Evolutionary conservation across 2,888 invertebrate genomes (phyloP).

Genomic region (Nectonema munidae): DNA sequence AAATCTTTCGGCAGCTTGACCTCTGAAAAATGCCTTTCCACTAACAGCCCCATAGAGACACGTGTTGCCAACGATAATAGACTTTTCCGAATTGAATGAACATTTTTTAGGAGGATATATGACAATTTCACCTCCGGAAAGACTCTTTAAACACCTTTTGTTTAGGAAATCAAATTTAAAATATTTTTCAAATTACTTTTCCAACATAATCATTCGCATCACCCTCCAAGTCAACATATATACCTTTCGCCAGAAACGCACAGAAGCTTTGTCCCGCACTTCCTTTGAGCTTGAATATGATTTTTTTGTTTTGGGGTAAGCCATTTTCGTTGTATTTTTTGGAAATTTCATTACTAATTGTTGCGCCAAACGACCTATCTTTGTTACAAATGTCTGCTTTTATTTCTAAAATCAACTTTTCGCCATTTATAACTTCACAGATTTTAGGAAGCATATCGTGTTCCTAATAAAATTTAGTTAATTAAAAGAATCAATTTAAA

Average conservation of each 20-base stretch:
- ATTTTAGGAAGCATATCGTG: too few relatives aligned
- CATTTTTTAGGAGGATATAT: conserved; percentile 60
- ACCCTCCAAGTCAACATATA: conserved; percentile 59
- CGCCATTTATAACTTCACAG: too few relatives aligned
- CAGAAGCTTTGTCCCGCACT: conserved; percentile 97
- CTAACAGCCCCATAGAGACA: conserved; percentile 83
- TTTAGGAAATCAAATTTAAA: background rate
- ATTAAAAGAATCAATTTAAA: too few relatives aligned
- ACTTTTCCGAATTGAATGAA: conserved; percentile 51
- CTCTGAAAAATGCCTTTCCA: conserved; percentile 64
- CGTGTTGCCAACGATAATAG: conserved; percentile 89
- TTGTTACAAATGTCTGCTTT: conserved; percentile 52
- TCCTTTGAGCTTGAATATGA: conserved; percentile 49
- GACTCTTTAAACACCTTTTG: conserved; percentile 29
- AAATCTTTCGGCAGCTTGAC: conserved; percentile 86
- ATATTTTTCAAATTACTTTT: conserved; percentile 27
- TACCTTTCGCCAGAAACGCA: conserved; percentile 64
- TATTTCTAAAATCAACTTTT: conserved; percentile 33
- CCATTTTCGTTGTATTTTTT: conserved; percentile 53
- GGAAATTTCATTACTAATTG: conserved; percentile 73
- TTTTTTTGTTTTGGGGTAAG: conserved; percentile 38
- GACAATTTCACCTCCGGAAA: conserved; percentile 68
- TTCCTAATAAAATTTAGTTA: too few relatives aligned
- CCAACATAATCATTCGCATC: conserved; percentile 96
- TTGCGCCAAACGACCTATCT: conserved; percentile 62